Evolutionary conservation across 2,113 vertebrate species (phyloP).

Genomic region (Lycaon pictus): DNA sequence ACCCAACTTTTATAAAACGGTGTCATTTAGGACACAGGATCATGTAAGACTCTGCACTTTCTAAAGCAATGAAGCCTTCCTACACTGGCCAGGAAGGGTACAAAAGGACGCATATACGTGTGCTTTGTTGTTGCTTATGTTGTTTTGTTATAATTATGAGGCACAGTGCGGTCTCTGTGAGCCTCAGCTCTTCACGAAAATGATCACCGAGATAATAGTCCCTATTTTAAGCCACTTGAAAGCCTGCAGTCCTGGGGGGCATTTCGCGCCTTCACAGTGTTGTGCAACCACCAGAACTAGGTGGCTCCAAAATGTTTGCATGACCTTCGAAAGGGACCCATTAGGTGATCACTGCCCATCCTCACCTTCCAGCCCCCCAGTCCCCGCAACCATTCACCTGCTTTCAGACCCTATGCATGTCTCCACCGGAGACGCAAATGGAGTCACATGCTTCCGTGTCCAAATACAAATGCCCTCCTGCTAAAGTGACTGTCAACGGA

Average conservation of each 20-base stretch:
- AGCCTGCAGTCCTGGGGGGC: neutral
- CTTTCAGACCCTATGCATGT: neutral
- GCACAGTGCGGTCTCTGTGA: neutral
- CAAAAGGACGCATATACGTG: neutral
- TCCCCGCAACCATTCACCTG: neutral
- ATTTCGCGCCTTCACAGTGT: neutral
- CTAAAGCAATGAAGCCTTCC: neutral
- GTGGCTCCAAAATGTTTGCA: neutral
- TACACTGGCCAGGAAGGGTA: too few relatives aligned
- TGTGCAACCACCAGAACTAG: fast-evolving
- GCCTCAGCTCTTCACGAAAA: neutral
- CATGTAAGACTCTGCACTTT: too few relatives aligned
- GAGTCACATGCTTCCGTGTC: neutral
- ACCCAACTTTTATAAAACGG: neutral
- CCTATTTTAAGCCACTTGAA: neutral
- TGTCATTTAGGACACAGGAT: neutral
- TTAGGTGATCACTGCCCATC: fast-evolving
- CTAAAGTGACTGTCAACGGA: fast-evolving
- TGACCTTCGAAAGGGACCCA: neutral
- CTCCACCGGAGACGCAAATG: neutral
- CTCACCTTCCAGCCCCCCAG: neutral
- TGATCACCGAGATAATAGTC: neutral
- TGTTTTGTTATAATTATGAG: neutral
- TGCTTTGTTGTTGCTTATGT: neutral
- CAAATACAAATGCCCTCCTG: fast-evolving